Evolutionary conservation across 2,888 invertebrate genomes (phyloP), one percentile per base, ranked within the genome.

Genomic region (Deilephila porcellus): DNA sequence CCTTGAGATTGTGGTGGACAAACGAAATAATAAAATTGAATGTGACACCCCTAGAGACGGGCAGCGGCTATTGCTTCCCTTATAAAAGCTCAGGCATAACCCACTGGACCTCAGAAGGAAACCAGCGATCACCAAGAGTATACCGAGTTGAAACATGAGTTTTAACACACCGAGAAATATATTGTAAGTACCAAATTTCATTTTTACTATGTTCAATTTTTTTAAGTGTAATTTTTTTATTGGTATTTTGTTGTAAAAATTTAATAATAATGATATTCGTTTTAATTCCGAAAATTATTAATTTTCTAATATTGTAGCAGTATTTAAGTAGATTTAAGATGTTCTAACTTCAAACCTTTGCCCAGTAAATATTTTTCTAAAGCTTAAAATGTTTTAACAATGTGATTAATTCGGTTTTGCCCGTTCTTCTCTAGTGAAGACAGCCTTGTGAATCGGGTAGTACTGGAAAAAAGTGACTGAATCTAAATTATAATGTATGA

Each of bases 41-140:
- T 82, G 83, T 77, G 88, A 84, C 91, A 91, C 81, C 93, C 94
- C 92, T 91, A 76, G 91, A 86, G 90, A 83, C 60, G 63, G 79
- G 86, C 88, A 83, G 85, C 87, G 77, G 74, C 71, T 70, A 67
- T 82, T 81, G 78, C 86, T 89, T 56, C 56, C 56, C 56, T 87
- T 93, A 93, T 92, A 93, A 89, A 90, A 89, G 90, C 86, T 76
- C 79, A 74, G 77, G 70, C 74, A 71, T 71, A 45, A 73, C 71
- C 64, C 60, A 60, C 37, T 73, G 76, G 53, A 73, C 78, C 74
- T 81, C 88, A 91, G 83, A 88, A 80, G 72, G 81, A 71, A 75
- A 79, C 20, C 62, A 37, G 29, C 56, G 32, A 14, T 53, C 60
- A 19, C 20, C 5, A 71, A 29, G 63, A 32, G 19, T 34, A 0